Evolutionary conservation across 2,113 vertebrate species (phyloP), one percentile per base, ranked within the genome.

Genomic region (Vicugna pacos): DNA sequence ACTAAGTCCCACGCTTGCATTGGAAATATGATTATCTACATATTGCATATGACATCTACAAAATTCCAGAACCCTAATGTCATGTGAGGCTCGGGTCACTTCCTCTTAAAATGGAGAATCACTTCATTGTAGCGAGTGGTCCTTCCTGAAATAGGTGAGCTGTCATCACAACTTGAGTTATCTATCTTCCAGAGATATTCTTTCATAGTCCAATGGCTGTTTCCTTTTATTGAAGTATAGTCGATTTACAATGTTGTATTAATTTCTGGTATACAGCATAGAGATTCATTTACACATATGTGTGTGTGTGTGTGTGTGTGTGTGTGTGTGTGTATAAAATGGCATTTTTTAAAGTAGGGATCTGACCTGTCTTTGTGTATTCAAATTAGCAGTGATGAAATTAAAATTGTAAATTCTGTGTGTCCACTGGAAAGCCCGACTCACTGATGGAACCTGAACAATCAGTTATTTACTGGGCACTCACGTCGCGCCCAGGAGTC

Each of bases 401-500:
- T 4, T 5, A 54, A 80, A 60, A 19, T 2, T 3, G 5, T 67
- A 30, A 52, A 5, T 69, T 69, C 50, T 15, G 6, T 16, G 67
- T 26, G 15, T 50, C 56, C 1, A 0, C 46, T 20, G 16, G 80
- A 24, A 73, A 73, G 58, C 28, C 0, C 7, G 65, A 38, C 2
- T 5, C 58, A 2, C 46, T 6, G 24, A 46, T 26, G 58, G 54
- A 54, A 73, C 7, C 67, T 42, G 8, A 3, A 4, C 24, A 0
- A 1, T 2, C 6, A 12, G 0, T 32, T 3, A 10, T 28, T 15
- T 12, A 2, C 32, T 0, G 58, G 52, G 26, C 52, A 10, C 19
- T 20, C 62, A 0, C 54, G 3, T 15, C 0, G 5, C 7, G 4
- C 30, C 3, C 46, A 13, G 46, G 28, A 8, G 8, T 0, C 10